These are phyloP conservation scores for Pituophis catenifer DNA, from an alignment of 2,113 vertebrate genomes.

Conservation along the genomic window DNA sequence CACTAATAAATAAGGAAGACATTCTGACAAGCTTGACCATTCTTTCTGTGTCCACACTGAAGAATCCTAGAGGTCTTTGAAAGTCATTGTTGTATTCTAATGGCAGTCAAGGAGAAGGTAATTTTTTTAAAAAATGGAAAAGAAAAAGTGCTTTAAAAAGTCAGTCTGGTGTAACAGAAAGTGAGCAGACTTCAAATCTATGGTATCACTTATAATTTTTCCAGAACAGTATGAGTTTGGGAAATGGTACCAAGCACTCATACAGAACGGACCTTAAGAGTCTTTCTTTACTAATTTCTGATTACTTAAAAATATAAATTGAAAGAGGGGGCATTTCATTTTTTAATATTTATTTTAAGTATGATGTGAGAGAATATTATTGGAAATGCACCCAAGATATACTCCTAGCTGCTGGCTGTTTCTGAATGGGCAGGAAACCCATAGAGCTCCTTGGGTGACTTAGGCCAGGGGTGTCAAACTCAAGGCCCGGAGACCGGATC, in stretches of 20 bases:
- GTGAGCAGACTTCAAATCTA: background rate
- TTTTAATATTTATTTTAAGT: background rate
- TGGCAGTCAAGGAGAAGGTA: background rate
- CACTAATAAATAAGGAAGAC: background rate
- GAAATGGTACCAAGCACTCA: background rate
- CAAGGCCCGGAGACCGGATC: no score
- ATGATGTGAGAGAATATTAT: background rate
- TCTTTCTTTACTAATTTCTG: background rate
- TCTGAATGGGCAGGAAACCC: background rate
- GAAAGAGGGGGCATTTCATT: background rate
- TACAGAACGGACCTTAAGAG: background rate
- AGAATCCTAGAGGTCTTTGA: background rate
- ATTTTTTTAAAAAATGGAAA: background rate
- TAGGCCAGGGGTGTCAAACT: no score
- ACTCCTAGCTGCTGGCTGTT: background rate
- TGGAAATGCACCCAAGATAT: background rate
- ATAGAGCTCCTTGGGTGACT: background rate
- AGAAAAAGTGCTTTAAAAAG: background rate
- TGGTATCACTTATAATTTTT: background rate
- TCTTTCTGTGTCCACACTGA: background rate
- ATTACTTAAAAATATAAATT: background rate
- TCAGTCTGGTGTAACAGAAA: background rate
- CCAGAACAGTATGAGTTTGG: background rate
- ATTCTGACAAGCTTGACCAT: background rate
- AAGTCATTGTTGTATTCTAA: background rate